phyloP scores from a whole-genome alignment of 2,888 invertebrate species.

The Macrosoma leucophasiata region DNA sequence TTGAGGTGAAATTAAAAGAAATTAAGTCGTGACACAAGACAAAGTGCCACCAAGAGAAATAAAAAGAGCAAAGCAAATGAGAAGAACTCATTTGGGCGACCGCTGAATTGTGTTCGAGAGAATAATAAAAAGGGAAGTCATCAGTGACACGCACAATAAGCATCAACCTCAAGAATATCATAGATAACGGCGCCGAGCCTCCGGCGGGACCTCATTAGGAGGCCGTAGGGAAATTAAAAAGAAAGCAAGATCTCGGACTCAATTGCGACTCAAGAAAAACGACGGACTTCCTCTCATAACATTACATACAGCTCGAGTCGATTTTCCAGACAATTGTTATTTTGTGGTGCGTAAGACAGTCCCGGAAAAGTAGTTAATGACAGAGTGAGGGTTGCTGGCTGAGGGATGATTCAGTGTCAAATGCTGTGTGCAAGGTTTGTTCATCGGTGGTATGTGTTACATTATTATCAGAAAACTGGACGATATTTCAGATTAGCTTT shows the following conservation, averaged over 20 bases:
- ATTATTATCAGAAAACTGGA: too few relatives aligned
- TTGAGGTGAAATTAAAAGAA: constrained; percentile 38
- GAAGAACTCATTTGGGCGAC: constrained; percentile 71
- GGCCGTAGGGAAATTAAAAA: constrained; percentile 77
- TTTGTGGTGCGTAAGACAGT: constrained; percentile 73
- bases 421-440: too few relatives aligned
- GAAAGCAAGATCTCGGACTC: constrained; percentile 75
- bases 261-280: constrained; percentile 68
- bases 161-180: constrained; percentile 77
- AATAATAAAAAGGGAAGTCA: constrained; percentile 75
- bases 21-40: constrained; percentile 64
- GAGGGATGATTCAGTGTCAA: too few relatives aligned
- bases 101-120: constrained; percentile 75
- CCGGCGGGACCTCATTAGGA: constrained; percentile 72
- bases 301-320: constrained; percentile 72
- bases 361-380: constrained; percentile 65
- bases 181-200: constrained; percentile 67
- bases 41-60: constrained; percentile 73
- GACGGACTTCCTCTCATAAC: constrained; percentile 71
- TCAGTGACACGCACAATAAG: constrained; percentile 77
- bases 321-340: constrained; percentile 76
- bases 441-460: too few relatives aligned
- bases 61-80: constrained; percentile 73
- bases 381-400: constrained; percentile 33
- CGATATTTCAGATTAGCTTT: too few relatives aligned